Conservation (phyloP, 2,113 vertebrate species). For the Brachionichthys hirsutus region DNA sequence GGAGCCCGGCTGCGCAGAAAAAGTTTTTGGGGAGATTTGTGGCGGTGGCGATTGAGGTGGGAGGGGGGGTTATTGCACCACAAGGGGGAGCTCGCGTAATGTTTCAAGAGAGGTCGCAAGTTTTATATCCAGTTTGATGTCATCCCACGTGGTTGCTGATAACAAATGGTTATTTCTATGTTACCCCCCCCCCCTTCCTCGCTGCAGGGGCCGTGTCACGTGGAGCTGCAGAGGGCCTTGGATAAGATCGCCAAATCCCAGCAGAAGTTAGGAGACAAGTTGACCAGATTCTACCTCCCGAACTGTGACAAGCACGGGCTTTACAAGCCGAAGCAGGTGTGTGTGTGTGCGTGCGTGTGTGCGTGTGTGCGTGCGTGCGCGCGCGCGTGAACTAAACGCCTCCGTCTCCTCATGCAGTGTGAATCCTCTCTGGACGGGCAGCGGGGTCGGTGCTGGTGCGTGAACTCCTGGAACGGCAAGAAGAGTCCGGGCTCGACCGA, state of each 20-base stretch:
- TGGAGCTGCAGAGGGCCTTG: constrained; percentile 86
- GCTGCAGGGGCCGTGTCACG: constrained; percentile 85
- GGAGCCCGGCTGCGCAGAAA: constrained; percentile 38
- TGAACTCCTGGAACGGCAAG: constrained; percentile 87
- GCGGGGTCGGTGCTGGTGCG: constrained; percentile 92
- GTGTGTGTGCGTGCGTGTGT: constrained; percentile 7
- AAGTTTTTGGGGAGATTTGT: constrained; percentile 45
- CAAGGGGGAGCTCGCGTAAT: neutral
- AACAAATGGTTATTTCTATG: constrained; percentile 3
- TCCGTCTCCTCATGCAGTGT: constrained; percentile 76
- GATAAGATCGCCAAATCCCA: constrained; percentile 84
- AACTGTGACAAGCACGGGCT: constrained; percentile 92
- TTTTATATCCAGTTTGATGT: neutral
- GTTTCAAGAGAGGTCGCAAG: neutral
- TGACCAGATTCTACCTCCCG: constrained; percentile 92
- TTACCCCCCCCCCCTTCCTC: constrained; percentile 8
- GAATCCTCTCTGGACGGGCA: constrained; percentile 88
- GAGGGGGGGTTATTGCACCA: neutral
- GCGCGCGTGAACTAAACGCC: neutral
- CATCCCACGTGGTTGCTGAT: constrained; percentile 5
- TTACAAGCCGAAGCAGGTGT: constrained; percentile 90
- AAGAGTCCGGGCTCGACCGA: constrained; percentile 82
- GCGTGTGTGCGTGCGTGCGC: constrained; percentile 16
- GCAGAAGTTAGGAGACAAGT: constrained; percentile 80
- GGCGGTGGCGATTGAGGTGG: no score